Percentiles rank a stretch among this genome's conserved stretches.
phyloP scores from a whole-genome alignment of 2,888 invertebrate species.

The Diloba caeruleocephala region DNA sequence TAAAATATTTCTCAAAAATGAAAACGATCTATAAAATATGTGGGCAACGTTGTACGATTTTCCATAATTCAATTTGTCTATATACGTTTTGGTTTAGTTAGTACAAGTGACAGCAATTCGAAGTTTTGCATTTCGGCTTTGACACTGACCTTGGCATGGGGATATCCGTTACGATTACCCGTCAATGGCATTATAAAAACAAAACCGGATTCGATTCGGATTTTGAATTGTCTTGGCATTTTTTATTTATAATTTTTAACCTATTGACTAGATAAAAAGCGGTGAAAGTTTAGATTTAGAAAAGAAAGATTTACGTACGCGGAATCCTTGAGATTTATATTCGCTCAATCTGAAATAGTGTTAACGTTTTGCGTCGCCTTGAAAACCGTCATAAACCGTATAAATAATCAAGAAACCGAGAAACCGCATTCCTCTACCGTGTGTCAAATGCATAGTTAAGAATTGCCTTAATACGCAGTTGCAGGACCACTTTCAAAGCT shows the following conservation, averaged over 20 bases:
- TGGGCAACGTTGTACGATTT: too few species aligned
- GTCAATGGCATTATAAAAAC: constrained; percentile 19
- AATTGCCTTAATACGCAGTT: constrained; percentile 17
- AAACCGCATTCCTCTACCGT: constrained; percentile 26
- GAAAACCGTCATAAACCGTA: not conserved
- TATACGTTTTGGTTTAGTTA: constrained; percentile 38
- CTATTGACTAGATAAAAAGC: not conserved
- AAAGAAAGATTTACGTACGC: not conserved
- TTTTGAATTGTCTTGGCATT: constrained; percentile 3
- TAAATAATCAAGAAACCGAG: constrained; percentile 11
- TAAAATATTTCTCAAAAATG: too few species aligned
- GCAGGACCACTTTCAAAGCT: constrained; percentile 64
- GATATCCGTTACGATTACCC: constrained; percentile 51
- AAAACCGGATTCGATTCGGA: constrained; percentile 31
- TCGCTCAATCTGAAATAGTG: not conserved
- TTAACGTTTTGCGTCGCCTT: not conserved
- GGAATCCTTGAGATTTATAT: constrained; percentile 1
- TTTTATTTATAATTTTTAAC: constrained; percentile 1
- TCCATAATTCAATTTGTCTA: too few species aligned
- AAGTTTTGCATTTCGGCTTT: constrained; percentile 40
- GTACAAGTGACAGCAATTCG: constrained; percentile 27
- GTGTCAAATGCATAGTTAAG: constrained; percentile 35
- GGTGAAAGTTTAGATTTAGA: constrained; percentile 8
- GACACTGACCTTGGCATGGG: constrained; percentile 54
- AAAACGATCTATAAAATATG: too few species aligned